Evolutionary conservation across 2,888 invertebrate genomes (phyloP).

Genomic region (Steromphala cineraria): DNA sequence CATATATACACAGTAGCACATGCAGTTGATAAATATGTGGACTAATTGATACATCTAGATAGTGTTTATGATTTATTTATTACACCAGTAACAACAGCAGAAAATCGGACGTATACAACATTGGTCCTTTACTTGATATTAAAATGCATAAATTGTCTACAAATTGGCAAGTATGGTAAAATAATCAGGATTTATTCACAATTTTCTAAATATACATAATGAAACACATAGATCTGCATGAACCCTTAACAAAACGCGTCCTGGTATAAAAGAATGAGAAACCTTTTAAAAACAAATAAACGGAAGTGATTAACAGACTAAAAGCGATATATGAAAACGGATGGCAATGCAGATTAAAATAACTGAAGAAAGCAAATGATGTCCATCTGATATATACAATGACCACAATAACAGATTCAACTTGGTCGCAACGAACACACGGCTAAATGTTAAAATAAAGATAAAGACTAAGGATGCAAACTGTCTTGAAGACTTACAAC

Average conservation of each 20-base stretch:
- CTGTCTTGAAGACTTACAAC: neutral
- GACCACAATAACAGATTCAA: too few species aligned
- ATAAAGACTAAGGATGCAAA: too few species aligned
- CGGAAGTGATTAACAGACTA: neutral
- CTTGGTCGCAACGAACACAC: too few species aligned
- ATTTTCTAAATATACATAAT: constrained; percentile 13
- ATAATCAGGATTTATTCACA: constrained; percentile 8
- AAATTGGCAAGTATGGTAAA: constrained; percentile 18
- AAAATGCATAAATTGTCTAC: constrained; percentile 19
- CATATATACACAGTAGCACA: neutral
- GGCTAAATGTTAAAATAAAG: too few species aligned
- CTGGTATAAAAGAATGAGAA: constrained; percentile 9
- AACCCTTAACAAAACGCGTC: neutral
- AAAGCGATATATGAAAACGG: neutral
- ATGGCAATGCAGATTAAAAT: neutral
- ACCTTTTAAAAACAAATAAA: constrained; percentile 1
- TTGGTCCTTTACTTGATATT: constrained; percentile 7
- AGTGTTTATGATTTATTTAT: neutral
- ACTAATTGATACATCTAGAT: neutral
- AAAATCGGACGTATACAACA: neutral
- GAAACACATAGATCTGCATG: neutral
- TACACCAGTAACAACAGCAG: neutral
- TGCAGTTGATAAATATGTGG: neutral
- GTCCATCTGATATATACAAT: neutral
- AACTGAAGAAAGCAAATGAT: neutral